Conservation (phyloP, 1,140 invertebrate genomes). For the Trichonephila clavata region DNA sequence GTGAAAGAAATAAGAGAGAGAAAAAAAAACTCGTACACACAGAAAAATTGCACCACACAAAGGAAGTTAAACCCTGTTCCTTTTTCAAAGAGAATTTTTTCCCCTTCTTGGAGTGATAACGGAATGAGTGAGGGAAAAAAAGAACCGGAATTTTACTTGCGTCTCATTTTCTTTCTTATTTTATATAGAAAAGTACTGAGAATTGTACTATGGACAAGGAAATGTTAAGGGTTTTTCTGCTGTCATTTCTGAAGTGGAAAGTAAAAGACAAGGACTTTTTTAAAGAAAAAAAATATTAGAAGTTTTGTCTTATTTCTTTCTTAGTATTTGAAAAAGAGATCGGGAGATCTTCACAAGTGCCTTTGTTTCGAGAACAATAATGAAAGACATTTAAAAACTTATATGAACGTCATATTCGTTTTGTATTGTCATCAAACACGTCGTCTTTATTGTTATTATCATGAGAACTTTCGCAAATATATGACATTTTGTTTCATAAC, state of each 20-base stretch:
- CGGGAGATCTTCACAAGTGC: not conserved
- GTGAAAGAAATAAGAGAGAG: not conserved
- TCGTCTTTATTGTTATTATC: constrained; percentile 15
- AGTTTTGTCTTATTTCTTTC: not conserved
- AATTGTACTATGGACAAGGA: not conserved
- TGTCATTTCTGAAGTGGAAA: constrained; percentile 44
- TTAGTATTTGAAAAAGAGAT: constrained; percentile 2
- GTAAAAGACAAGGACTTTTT: constrained; percentile 23
- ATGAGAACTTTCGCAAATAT: not conserved
- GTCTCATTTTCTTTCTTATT: constrained; percentile 26
- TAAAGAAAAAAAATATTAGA: not conserved
- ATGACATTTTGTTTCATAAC: not conserved
- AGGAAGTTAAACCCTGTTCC: constrained; percentile 27
- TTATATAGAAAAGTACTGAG: not conserved
- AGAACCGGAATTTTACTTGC: constrained; percentile 34
- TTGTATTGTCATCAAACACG: not conserved
- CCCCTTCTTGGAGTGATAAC: not conserved
- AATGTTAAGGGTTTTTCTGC: constrained; percentile 37
- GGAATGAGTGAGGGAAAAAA: constrained; percentile 1
- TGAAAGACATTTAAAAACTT: constrained; percentile 39
- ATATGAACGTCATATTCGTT: not conserved
- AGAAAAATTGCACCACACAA: constrained; percentile 47
- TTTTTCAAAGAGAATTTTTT: not conserved
- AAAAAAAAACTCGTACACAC: constrained; percentile 26
- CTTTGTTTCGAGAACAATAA: not conserved